Conservation (phyloP, 2,113 vertebrate genomes). For the Saccopteryx bilineata region DNA sequence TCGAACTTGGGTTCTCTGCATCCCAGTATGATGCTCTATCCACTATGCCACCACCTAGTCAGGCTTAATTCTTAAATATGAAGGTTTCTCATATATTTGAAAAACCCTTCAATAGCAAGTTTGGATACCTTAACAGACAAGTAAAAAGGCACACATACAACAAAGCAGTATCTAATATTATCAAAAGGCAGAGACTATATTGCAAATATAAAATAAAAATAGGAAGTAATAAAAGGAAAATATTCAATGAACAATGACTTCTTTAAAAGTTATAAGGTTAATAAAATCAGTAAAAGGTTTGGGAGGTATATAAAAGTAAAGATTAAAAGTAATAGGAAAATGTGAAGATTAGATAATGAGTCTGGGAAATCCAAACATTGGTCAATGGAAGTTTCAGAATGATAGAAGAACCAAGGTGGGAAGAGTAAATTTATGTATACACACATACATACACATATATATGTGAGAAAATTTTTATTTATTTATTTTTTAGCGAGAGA, state of each 20-base stretch:
- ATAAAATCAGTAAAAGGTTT: background rate
- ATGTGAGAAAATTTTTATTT: too few species aligned
- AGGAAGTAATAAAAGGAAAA: background rate
- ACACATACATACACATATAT: too few species aligned
- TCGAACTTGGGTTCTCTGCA: too few species aligned
- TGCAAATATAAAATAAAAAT: background rate
- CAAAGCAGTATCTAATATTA: background rate
- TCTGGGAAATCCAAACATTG: background rate
- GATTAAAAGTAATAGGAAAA: background rate
- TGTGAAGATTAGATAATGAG: background rate
- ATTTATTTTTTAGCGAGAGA: too few species aligned
- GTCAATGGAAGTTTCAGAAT: background rate
- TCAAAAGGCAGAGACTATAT: background rate
- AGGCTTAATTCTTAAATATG: background rate
- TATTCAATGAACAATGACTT: background rate
- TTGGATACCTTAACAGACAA: background rate
- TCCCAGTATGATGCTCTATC: too few species aligned
- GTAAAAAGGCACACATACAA: background rate
- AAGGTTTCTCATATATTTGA: background rate
- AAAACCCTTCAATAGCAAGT: background rate
- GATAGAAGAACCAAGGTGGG: background rate
- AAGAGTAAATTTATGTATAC: background rate
- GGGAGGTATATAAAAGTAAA: background rate
- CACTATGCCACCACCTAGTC: too few species aligned
- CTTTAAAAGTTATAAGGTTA: background rate